Evolutionary conservation across 2,113 vertebrate genomes (phyloP).

Genomic region (Carassius auratus): DNA sequence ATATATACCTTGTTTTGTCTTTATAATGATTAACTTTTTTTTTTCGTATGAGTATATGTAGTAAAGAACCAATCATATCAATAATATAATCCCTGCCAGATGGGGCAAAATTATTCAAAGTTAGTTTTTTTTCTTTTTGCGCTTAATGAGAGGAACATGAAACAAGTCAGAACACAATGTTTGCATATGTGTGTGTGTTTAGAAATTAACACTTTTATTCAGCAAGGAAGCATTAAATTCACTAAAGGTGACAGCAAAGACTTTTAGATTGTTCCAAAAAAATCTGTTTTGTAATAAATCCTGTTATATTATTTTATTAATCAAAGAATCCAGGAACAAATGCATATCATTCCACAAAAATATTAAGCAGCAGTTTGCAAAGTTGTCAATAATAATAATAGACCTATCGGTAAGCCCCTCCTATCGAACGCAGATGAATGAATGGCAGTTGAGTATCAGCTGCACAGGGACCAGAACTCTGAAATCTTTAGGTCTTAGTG

Average conservation of each 20-base stretch:
- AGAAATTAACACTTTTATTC: neutral
- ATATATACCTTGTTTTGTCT: too few species aligned
- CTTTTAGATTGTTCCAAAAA: neutral
- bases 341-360: neutral
- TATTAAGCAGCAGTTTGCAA: neutral
- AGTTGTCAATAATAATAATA: too few species aligned
- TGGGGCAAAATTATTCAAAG: neutral
- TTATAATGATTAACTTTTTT: too few species aligned
- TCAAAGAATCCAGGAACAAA: neutral
- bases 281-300: neutral
- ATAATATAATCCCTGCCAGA: neutral
- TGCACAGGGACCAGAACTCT: too few species aligned
- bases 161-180: neutral
- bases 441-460: too few species aligned
- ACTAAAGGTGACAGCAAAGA: neutral
- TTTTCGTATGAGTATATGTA: too few species aligned
- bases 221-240: neutral
- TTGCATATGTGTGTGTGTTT: too few species aligned
- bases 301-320: neutral
- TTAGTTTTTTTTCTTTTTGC: neutral
- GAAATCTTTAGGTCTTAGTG: too few species aligned
- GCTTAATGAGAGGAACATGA: neutral
- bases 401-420: too few species aligned
- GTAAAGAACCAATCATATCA: neutral
- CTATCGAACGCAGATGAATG: too few species aligned